A percentile compares a stretch with the other conserved stretches of the same genome.
Evolutionary conservation across 2,888 invertebrate genomes (phyloP).

Genomic region (Macaria liturata): DNA sequence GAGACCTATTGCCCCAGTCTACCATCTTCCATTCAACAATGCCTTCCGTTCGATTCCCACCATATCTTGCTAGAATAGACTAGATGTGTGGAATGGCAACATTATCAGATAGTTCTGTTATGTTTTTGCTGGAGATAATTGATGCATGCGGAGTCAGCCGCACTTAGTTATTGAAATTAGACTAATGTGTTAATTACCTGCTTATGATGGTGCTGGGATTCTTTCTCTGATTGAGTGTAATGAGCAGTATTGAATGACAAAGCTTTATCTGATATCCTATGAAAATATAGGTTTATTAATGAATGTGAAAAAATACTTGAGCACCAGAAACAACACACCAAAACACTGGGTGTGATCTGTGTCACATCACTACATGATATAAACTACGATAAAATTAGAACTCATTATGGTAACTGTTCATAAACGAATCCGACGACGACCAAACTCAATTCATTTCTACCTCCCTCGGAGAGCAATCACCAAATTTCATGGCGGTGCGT

Average conservation of each 20-base stretch:
- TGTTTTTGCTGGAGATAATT: slow-evolving; percentile 10
- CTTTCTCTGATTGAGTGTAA: no score
- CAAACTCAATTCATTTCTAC: slow-evolving; percentile 18
- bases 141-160: background rate
- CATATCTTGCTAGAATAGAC: background rate
- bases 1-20: slow-evolving; percentile 1
- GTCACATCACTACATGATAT: no score
- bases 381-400: no score
- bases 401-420: no score
- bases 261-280: no score
- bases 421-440: background rate
- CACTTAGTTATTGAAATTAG: slow-evolving; percentile 5
- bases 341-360: no score
- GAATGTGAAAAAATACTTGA: no score
- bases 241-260: no score
- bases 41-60: slow-evolving; percentile 3
- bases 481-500: slow-evolving; percentile 7
- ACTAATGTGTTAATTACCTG: slow-evolving; percentile 13
- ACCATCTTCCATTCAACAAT: background rate
- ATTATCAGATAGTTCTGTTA: slow-evolving; percentile 18
- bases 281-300: no score
- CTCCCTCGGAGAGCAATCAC: slow-evolving; percentile 15
- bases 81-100: background rate
- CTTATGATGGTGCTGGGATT: background rate
- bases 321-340: no score